These are phyloP conservation scores for Oscheius sp. DNA, from an alignment of 1,140 invertebrate genomes.

Conservation along the genomic window DNA sequence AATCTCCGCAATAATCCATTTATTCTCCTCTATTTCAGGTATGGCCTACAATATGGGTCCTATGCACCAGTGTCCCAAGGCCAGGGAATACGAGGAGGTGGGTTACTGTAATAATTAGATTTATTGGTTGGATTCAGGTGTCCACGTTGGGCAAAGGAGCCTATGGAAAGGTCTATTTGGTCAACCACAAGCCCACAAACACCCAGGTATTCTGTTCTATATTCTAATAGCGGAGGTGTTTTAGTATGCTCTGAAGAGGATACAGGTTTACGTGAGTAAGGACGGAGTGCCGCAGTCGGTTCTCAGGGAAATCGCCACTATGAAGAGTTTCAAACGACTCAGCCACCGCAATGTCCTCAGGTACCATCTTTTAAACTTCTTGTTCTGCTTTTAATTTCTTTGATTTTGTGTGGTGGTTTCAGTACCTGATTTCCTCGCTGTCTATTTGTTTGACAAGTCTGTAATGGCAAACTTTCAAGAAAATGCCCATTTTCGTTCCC, in stretches of 20 bases:
- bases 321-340: conserved; percentile 22
- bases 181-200: conserved; percentile 13
- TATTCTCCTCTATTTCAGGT: too few relatives aligned
- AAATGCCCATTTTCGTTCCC: neutral
- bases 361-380: conserved; percentile 30
- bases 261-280: conserved; percentile 8
- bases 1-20: too few relatives aligned
- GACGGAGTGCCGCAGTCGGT: conserved; percentile 45
- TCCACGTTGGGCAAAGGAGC: conserved; percentile 37
- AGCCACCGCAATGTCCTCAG: conserved; percentile 37
- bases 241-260: conserved; percentile 43
- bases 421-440: neutral
- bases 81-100: neutral
- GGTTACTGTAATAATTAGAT: neutral
- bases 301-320: conserved; percentile 38
- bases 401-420: neutral
- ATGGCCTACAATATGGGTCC: too few relatives aligned
- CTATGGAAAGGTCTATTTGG: conserved; percentile 40
- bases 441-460: neutral
- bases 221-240: neutral
- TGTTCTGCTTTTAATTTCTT: neutral
- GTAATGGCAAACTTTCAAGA: neutral
- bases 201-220: conserved; percentile 19
- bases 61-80: too few relatives aligned
- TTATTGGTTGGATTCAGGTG: neutral